These are phyloP conservation scores for Dromiciops gliroides DNA, from an alignment of 2,113 vertebrate species.

Conservation along the genomic window DNA sequence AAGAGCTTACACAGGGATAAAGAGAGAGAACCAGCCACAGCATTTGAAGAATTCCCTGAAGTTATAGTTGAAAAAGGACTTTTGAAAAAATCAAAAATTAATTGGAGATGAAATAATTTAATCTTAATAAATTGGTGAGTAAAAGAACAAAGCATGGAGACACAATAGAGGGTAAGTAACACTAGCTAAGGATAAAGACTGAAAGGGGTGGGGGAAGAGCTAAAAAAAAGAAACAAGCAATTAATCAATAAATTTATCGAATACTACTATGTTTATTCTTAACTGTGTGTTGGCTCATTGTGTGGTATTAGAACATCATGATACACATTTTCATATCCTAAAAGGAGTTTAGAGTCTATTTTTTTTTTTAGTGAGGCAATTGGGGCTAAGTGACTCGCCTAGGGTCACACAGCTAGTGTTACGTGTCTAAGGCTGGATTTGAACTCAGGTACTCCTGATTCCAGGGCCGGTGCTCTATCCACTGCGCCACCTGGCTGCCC, in stretches of 20 bases:
- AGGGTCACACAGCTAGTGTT: no score
- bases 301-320: neutral
- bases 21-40: neutral
- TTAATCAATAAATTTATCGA: neutral
- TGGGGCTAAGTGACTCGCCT: no score
- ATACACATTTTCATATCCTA: neutral
- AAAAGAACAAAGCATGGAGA: neutral
- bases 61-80: neutral
- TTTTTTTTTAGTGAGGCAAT: no score
- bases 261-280: neutral
- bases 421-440: no score
- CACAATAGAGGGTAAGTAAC: neutral
- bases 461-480: no score
- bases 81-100: neutral
- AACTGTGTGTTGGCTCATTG: neutral
- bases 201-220: neutral
- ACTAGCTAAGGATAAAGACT: neutral
- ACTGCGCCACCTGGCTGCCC: no score
- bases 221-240: neutral
- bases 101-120: neutral
- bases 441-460: no score
- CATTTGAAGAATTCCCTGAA: neutral
- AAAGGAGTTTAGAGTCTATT: neutral
- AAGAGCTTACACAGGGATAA: neutral
- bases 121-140: neutral